phyloP scores from a whole-genome alignment of 2,113 vertebrate species.

The Orientallactaga bullata region DNA sequence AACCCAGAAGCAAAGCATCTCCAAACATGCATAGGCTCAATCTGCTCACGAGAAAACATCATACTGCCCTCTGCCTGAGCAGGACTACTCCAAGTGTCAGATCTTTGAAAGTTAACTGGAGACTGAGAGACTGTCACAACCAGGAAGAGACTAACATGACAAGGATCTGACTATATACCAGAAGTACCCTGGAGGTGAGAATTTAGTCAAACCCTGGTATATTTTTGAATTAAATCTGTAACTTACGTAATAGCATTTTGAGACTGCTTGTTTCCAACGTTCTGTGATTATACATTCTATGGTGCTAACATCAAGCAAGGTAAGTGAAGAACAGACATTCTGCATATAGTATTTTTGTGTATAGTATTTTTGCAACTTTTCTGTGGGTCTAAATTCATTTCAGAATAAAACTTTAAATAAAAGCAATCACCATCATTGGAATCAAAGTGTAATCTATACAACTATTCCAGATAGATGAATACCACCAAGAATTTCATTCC shows the following conservation, averaged over 20 bases:
- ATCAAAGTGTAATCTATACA: background rate
- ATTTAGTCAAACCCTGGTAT: background rate
- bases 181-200: background rate
- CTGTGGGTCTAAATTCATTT: conserved; percentile 7
- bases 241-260: background rate
- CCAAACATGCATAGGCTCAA: too few relatives aligned
- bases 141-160: too few relatives aligned
- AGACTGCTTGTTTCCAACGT: background rate
- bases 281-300: background rate
- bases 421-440: background rate
- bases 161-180: background rate
- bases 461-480: background rate
- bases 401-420: conserved; percentile 18
- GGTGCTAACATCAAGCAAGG: background rate
- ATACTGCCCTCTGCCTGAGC: too few relatives aligned
- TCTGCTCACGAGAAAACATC: too few relatives aligned
- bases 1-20: too few relatives aligned
- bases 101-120: background rate
- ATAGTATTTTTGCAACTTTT: background rate
- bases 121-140: background rate
- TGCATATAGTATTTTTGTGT: background rate
- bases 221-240: background rate
- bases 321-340: too few relatives aligned
- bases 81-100: background rate
- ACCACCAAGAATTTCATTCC: background rate